Evolutionary conservation across 2,888 invertebrate genomes (phyloP), one percentile per base, ranked within the genome.

Genomic region (Macroteleia sp.): DNA sequence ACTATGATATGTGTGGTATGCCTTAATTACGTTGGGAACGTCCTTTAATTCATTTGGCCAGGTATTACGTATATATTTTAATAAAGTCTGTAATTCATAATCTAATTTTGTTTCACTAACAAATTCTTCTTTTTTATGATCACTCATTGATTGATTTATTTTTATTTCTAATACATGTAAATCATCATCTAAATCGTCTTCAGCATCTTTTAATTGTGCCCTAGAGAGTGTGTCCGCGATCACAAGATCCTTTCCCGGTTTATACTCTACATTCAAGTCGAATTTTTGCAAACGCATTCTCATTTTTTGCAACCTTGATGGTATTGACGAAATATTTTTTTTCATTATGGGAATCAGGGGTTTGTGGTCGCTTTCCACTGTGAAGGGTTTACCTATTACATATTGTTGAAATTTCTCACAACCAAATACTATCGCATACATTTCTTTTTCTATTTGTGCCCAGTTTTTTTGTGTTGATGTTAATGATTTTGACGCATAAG

Each of bases 341-440:
- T 12, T 61, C 54, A 67, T 44, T 14, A 75, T 69, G 0, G 67
- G 59, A 1, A 59, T 36, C 0, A 61, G 50, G 10, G 87, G 86
- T 64, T 82, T 82, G 46, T 88, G 86, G 73, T 88, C 85, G 4
- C 82, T 85, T 76, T 81, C 74, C 6, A 84, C 62, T 0, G 19
- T 57, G 10, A 81, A 61, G 44, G 75, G 50, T 76, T 71, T 75
- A 3, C 80, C 84, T 19, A 67, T 71, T 8, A 81, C 17, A 36
- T 67, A 81, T 14, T 83, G 79, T 36, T 79, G 70, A 44, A 83
- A 82, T 14, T 71, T 52, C n/a, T 78, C 70, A 16, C 75, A 70
- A 0, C 79, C 82, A 14, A 80, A 82, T 30, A 78, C 71, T 1
- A 81, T 73, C 14, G 82, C 80, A 25, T 69, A 54, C n/a, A 80